Conservation (phyloP, 2,888 invertebrate genomes). For the Leptinotarsa tumamoca region DNA sequence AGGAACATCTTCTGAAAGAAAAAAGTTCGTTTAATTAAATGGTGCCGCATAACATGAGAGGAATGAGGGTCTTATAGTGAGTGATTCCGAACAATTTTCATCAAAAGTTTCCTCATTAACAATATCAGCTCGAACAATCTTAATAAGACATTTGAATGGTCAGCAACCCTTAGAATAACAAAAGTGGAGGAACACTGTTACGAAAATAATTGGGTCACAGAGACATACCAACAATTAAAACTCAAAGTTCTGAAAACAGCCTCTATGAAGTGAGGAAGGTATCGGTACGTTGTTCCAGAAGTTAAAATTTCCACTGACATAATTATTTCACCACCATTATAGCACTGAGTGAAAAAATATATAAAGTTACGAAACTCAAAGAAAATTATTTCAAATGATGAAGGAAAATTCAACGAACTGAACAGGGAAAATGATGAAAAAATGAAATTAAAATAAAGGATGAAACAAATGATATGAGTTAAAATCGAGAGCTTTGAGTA, state of each 20-base stretch:
- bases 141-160: conserved; percentile 45
- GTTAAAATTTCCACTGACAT: not conserved
- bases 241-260: not conserved
- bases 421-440: too few relatives aligned
- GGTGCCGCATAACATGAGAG: conserved; percentile 23
- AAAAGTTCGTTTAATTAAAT: conserved; percentile 38
- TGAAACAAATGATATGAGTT: too few relatives aligned
- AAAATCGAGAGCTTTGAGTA: too few relatives aligned
- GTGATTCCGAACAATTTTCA: conserved; percentile 44
- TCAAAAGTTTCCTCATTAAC: conserved; percentile 47
- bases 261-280: not conserved
- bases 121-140: conserved; percentile 43
- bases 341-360: too few relatives aligned
- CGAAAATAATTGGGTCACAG: conserved; percentile 25
- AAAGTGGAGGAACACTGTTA: conserved; percentile 28
- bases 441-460: too few relatives aligned
- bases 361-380: too few relatives aligned
- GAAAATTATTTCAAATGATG: too few relatives aligned
- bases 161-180: conserved; percentile 36
- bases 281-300: not conserved
- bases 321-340: not conserved
- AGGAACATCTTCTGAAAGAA: conserved; percentile 20
- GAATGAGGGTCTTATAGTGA: conserved; percentile 33
- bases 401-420: too few relatives aligned
- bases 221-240: conserved; percentile 10